phyloP scores from a whole-genome alignment of 2,888 invertebrate species.

The Nasonia oneida region DNA sequence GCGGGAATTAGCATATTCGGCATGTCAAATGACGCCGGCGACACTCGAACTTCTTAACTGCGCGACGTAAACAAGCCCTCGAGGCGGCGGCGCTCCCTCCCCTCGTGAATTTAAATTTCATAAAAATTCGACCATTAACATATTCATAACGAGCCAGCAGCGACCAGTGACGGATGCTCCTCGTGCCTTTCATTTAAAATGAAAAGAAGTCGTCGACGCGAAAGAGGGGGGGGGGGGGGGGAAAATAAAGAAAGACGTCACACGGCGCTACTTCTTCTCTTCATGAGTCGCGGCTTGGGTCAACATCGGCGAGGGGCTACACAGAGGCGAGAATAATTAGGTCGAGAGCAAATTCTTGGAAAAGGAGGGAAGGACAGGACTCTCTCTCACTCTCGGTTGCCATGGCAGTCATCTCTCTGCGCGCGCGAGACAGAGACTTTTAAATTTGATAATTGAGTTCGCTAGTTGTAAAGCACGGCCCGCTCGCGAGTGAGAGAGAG shows the following conservation, averaged over 20 bases:
- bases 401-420: background rate
- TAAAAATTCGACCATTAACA: constrained; percentile 31
- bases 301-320: background rate
- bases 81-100: background rate
- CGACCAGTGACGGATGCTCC: background rate
- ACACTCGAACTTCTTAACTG: constrained; percentile 24
- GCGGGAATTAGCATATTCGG: background rate
- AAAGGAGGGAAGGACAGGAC: background rate
- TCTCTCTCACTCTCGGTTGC: background rate
- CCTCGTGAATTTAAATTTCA: constrained; percentile 8
- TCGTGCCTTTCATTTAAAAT: constrained; percentile 15
- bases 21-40: background rate
- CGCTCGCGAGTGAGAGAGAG: background rate
- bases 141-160: constrained; percentile 16
- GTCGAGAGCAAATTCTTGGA: constrained; percentile 18
- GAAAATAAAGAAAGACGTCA: background rate
- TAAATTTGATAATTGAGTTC: constrained; percentile 14
- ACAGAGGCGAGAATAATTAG: constrained; percentile 13
- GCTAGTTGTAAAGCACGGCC: background rate
- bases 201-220: background rate
- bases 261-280: background rate
- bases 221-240: background rate
- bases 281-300: constrained; percentile 13
- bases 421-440: background rate
- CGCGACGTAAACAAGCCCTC: constrained; percentile 16